Conservation (phyloP, 2,888 invertebrate species). For the Silvanus unidentatus region DNA sequence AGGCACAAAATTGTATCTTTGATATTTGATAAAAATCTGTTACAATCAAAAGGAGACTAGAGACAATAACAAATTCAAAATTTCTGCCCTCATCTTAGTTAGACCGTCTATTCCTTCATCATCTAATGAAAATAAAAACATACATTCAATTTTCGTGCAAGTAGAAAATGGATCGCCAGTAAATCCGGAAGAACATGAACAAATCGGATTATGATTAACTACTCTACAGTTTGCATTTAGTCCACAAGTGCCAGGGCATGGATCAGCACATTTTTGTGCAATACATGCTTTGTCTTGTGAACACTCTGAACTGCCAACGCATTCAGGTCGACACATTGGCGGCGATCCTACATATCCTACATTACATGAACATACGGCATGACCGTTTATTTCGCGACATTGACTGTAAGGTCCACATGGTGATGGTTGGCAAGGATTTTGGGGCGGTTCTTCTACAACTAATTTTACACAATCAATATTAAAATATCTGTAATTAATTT, state of each 20-base stretch:
- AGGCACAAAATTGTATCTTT: no score
- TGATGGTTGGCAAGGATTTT: constrained; percentile 56
- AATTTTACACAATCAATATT: constrained; percentile 15
- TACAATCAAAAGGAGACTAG: no score
- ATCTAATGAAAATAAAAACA: constrained; percentile 18
- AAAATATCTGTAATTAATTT: background rate
- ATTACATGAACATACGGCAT: constrained; percentile 59
- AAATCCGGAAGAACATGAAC: constrained; percentile 57
- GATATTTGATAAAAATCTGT: no score
- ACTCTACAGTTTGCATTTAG: constrained; percentile 60
- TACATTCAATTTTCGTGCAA: constrained; percentile 44
- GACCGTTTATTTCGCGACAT: constrained; percentile 57
- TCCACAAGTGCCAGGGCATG: constrained; percentile 62
- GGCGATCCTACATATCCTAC: constrained; percentile 60
- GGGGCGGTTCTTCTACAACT: constrained; percentile 35
- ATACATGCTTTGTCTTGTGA: constrained; percentile 57
- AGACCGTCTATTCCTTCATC: no score
- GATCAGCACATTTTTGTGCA: constrained; percentile 60
- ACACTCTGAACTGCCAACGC: constrained; percentile 61
- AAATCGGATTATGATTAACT: constrained; percentile 63
- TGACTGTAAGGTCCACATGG: constrained; percentile 64
- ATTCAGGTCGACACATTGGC: constrained; percentile 60
- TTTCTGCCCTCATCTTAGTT: no score
- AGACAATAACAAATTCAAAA: no score
- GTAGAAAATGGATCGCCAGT: constrained; percentile 60